These are phyloP conservation scores for Notolabrus celidotus DNA, from an alignment of 2,797 vertebrate species.

Conservation along the genomic window DNA sequence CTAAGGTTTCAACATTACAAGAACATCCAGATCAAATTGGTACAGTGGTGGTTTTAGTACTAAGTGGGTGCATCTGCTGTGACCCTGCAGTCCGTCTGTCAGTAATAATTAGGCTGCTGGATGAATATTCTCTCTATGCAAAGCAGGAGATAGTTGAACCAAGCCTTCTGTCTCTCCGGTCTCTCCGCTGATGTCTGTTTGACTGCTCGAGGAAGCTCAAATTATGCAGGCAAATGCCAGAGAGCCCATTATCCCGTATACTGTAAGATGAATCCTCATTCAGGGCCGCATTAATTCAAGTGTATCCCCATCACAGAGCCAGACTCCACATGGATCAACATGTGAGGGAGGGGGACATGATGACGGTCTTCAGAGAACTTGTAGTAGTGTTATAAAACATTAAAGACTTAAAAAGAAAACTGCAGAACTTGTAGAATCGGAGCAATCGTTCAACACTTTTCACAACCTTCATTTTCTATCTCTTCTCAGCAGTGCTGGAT, in stretches of 20 bases:
- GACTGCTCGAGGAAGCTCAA: conserved; percentile 36
- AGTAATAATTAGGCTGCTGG: conserved; percentile 52
- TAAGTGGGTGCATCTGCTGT: conserved; percentile 62
- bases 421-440: no score
- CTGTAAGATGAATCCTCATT: conserved; percentile 28
- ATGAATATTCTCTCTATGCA: conserved; percentile 38
- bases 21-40: conserved; percentile 49
- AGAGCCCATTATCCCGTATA: conserved; percentile 28
- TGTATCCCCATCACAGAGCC: conserved; percentile 19
- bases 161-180: conserved; percentile 20
- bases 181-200: conserved; percentile 5
- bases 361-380: no score
- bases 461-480: no score
- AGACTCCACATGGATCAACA: conserved; percentile 9
- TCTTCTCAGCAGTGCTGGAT: no score
- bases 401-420: no score
- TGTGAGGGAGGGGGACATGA: background rate
- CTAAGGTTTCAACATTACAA: conserved; percentile 55
- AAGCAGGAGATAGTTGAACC: conserved; percentile 25
- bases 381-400: no score
- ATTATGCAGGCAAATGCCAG: conserved; percentile 53
- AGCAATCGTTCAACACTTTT: no score
- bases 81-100: conserved; percentile 57
- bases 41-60: conserved; percentile 53
- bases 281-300: conserved; percentile 22